Evolutionary conservation across 2,113 vertebrate genomes (phyloP), one percentile per base, ranked within the genome.

Genomic region (Tachycineta bicolor): DNA sequence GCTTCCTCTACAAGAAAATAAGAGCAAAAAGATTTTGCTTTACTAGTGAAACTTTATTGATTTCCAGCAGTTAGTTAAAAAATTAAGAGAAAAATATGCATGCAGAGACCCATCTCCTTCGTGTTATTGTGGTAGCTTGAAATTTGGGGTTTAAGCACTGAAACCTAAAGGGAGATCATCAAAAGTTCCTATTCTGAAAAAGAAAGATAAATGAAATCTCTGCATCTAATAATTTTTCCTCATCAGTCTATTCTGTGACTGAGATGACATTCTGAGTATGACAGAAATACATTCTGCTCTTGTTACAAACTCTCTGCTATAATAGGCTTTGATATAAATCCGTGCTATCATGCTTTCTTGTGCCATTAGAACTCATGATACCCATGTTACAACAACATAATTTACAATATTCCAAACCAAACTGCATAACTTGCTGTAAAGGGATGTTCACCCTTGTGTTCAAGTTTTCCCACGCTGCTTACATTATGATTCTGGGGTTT

Each of bases 211-310:
- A 84, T 83, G 13, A 81, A 75, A 95, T 78, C 52, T 64, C 69
- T 84, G 23, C 2, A 2, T 90, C 56, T 82, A 84, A 87, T 68
- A 0, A 17, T 76, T 93, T 89, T 95, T 84, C 31, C 50, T 94
- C 65, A 84, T 95, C 74, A 87, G 64, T 76, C 93, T 87, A 91
- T 24, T 64, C 89, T 91, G 46, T 76, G 65, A 60, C 73, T 93
- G 62, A 94, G 77, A 89, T 82, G 89, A 82, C 62, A 91, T 95
- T 95, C 84, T 87, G 69, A 94, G 31, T 87, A 89, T 22, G 14
- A 87, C 41, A 87, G 44, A 95, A 92, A 96, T 87, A 81, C 25
- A 24, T 92, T 71, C 68, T 91, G 26, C 47, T 64, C 73, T 91
- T 78, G 41, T 92, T 95, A 58, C 70, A 81, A 69, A 77, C 80